Evolutionary conservation across 2,888 invertebrate species (phyloP).

Genomic region (Latrodectus hesperus): DNA sequence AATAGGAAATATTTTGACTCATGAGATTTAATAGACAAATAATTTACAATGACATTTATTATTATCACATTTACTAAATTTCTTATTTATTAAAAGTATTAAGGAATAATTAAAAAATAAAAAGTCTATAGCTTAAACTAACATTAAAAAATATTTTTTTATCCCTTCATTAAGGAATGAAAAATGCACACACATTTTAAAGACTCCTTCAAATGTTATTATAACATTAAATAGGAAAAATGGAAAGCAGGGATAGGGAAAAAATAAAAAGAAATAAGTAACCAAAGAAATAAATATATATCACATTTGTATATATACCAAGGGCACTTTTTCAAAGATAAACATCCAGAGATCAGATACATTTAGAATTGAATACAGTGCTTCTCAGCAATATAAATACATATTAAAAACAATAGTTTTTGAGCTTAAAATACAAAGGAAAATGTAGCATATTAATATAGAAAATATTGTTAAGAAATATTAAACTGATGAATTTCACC

Average conservation of each 20-base stretch:
- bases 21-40: no score
- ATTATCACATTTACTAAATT: no score
- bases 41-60: no score
- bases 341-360: constrained; percentile 8
- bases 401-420: background rate
- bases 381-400: constrained; percentile 27
- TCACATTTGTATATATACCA: constrained; percentile 49
- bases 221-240: background rate
- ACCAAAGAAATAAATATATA: constrained; percentile 14
- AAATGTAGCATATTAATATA: no score
- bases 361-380: constrained; percentile 33
- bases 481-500: background rate
- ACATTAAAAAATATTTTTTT: background rate
- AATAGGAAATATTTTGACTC: no score
- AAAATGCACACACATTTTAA: background rate
- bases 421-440: no score
- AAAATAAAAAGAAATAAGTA: constrained; percentile 4
- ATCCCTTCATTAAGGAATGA: background rate
- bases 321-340: constrained; percentile 48
- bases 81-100: no score
- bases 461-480: no score
- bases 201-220: background rate
- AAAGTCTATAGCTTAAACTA: background rate
- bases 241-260: background rate
- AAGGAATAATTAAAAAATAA: background rate